A percentile compares a stretch with the other conserved stretches of the same genome.
Evolutionary conservation across 1,140 invertebrate species (phyloP).

Genomic region (Drosophila pachea): DNA sequence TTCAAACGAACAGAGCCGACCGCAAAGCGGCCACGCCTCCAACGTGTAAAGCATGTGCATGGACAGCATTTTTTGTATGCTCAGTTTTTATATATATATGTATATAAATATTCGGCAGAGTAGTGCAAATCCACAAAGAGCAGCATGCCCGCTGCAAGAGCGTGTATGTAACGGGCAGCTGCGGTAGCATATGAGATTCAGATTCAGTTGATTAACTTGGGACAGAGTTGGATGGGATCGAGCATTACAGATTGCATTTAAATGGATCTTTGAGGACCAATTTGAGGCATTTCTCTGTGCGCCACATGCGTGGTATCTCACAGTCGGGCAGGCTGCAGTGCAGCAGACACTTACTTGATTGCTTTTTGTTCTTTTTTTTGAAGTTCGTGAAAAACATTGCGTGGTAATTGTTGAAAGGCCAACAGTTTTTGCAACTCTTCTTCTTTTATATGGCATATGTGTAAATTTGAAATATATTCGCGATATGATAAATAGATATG

Average conservation of each 20-base stretch:
- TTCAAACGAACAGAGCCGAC: conserved; percentile 30
- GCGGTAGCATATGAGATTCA: too few species aligned
- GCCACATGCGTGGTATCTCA: background rate
- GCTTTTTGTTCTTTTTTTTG: conserved; percentile 3
- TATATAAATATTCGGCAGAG: too few species aligned
- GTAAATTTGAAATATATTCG: conserved; percentile 24
- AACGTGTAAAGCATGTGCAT: conserved; percentile 15
- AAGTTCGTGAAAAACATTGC: conserved; percentile 30
- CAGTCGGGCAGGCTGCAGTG: background rate
- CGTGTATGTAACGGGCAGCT: too few species aligned
- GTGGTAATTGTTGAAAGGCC: conserved; percentile 26
- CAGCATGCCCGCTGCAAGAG: too few species aligned
- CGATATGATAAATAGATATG: conserved; percentile 7
- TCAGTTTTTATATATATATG: background rate
- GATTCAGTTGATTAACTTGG: too few species aligned
- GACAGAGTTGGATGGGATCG: too few species aligned
- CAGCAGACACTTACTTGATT: background rate
- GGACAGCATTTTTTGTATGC: conserved; percentile 18
- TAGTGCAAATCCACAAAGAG: too few species aligned
- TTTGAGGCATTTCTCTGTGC: background rate
- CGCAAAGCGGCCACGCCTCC: conserved; percentile 29
- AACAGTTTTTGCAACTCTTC: conserved; percentile 4
- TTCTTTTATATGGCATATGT: conserved; percentile 17
- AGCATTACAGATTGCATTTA: too few species aligned
- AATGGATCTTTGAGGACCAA: too few species aligned